Percentiles rank a stretch among this genome's conserved stretches.
Evolutionary conservation across 2,113 vertebrate species (phyloP).

Genomic region (Martes martes): DNA sequence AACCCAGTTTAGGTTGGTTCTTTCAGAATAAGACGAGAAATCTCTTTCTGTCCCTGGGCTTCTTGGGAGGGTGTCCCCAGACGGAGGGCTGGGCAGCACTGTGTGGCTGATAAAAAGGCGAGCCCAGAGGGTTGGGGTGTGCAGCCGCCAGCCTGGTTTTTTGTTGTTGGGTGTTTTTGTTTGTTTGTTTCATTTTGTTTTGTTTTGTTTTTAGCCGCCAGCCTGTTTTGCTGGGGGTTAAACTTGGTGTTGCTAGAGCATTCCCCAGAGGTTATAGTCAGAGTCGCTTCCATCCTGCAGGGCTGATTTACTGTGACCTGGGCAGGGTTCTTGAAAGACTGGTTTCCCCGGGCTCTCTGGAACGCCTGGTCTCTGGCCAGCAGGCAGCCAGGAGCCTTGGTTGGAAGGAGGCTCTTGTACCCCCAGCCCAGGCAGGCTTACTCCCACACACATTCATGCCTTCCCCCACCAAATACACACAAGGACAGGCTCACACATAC

Average conservation of each 20-base stretch:
- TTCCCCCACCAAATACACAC: not conserved
- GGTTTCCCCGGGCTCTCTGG: constrained; percentile 39
- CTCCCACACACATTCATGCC: not conserved
- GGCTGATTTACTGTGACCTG: constrained; percentile 24
- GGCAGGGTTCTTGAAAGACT: constrained; percentile 56
- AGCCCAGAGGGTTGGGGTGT: not conserved
- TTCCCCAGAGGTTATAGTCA: not conserved
- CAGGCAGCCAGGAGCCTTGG: not conserved
- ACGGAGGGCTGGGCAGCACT: not conserved
- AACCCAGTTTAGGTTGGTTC: not conserved
- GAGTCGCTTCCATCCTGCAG: constrained; percentile 25
- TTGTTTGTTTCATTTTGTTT: not conserved
- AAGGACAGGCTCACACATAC: not conserved
- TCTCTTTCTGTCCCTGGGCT: not conserved
- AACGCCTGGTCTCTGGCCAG: constrained; percentile 23
- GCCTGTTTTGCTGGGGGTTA: constrained; percentile 4
- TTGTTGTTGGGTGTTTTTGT: not conserved
- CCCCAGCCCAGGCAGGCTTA: not conserved
- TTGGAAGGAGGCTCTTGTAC: not conserved
- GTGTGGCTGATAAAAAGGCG: not conserved
- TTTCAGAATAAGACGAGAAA: constrained; percentile 11
- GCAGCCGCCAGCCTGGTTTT: not conserved
- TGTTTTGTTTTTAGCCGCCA: not conserved
- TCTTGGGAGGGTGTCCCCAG: not conserved
- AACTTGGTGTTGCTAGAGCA: not conserved